Base-by-base conservation (phyloP, 2,113 vertebrate species). In the Semicossyphus pulcher region DNA sequence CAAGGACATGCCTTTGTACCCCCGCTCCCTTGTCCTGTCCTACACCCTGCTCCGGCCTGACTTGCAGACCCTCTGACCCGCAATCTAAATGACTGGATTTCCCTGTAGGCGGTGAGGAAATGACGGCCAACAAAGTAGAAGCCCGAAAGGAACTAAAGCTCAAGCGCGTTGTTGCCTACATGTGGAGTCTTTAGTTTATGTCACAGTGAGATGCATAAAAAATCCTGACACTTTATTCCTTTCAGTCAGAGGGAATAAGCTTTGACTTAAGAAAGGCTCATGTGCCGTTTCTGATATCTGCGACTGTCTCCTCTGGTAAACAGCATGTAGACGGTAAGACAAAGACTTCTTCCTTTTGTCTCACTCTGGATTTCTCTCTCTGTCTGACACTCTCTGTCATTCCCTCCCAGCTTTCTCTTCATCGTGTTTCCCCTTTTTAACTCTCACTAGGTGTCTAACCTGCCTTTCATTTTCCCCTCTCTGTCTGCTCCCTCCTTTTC, bases 1-100 rank as follows among this genome's bases (percentile, higher is more conserved):
- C 72, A 92, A 91, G 92, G 91, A 88, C 80, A 80, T 89, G 90
- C 83, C 74, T 91, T 86, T 90, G 88, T 88, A 76, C 74, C 72
- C n/a, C 59, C 54, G 54, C 25, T 61, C 61, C 52, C 78, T 62
- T 48, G 47, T 85, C 83, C 76, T 37, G 76, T 85, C 80, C 77
- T 79, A 45, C 73, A 79, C 79, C 58, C 36, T 56, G 52, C 56
- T 51, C 58, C 58, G 61, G 44, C 72, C 76, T 67, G 72, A 83
- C 68, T 78, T 41, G 52, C 26, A 15, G 32, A 74, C 59, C 83
- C 42, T 42, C 65, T 75, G 71, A 77, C 62, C 81, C 32, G 10
- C 45, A 48, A 60, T 65, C 76, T 77, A 80, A 86, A 85, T 79
- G 65, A 61, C 75, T 65, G 21, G 0, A 7, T 77, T 16, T 76